Percentiles rank a stretch among this genome's conserved stretches.
phyloP scores from a whole-genome alignment of 2,797 vertebrate genomes.

The Dicrostonyx torquatus region DNA sequence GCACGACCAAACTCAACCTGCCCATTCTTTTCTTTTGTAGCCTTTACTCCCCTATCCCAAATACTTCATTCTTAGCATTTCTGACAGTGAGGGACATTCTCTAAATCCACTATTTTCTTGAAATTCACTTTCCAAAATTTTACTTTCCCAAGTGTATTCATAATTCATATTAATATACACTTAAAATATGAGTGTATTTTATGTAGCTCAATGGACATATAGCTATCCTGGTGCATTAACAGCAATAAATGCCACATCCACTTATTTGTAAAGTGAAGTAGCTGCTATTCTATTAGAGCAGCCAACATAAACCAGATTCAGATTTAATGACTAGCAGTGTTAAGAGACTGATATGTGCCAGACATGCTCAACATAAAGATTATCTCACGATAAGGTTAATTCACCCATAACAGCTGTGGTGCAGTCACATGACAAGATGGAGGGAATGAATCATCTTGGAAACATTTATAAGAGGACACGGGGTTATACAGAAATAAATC shows the following conservation, averaged over 20 bases:
- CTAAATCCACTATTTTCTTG: conserved; percentile 5
- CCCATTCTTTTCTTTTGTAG: not conserved
- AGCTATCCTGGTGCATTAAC: not conserved
- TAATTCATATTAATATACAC: not conserved
- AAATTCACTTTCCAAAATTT: conserved; percentile 38
- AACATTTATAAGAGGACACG: not conserved
- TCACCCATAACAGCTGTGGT: not conserved
- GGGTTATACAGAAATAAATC: not conserved
- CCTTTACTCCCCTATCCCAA: not conserved
- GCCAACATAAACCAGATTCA: not conserved
- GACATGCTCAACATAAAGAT: not conserved
- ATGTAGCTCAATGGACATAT: not conserved
- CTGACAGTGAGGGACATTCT: not conserved
- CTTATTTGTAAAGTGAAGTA: not conserved
- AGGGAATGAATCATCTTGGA: not conserved
- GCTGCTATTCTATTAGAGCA: not conserved
- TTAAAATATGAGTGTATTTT: conserved; percentile 15
- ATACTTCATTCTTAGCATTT: not conserved
- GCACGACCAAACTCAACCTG: not conserved
- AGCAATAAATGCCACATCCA: conserved; percentile 10
- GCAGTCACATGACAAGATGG: not conserved
- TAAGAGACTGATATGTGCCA: not conserved
- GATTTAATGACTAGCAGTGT: conserved; percentile 8
- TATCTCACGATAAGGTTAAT: conserved; percentile 2
- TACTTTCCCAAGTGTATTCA: not conserved